Evolutionary conservation across 2,113 vertebrate species (phyloP), one percentile per base, ranked within the genome.

Genomic region (Origma solitaria): DNA sequence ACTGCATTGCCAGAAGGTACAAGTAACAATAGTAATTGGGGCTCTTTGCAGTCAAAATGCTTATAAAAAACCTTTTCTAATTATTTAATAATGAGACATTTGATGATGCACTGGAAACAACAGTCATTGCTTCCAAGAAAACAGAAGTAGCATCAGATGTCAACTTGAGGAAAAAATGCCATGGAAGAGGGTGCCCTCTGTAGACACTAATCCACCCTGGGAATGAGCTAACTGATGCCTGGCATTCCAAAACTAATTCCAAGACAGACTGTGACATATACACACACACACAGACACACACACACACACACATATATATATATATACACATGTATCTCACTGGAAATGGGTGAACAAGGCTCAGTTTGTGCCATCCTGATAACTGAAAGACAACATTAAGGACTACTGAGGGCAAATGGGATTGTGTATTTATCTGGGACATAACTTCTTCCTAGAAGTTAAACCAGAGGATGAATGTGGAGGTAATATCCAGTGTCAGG

Each of bases 31-130:
- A 89, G 50, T 61, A 81, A 96, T 11, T 62, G 49, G n/a, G 47
- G 17, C 22, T 90, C 47, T 82, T 77, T 50, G 33, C 33, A 71
- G 60, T 40, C 83, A 86, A 94, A 95, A 96, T 71, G 80, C 53
- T 83, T 81, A 77, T 71, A 86, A 94, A 96, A 95, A 38, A 4
- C 68, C 47, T 92, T 93, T 71, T 81, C 72, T 92, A 94, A 93
- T 97, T 90, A 95, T 37, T 86, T 94, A 88, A 83, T 82, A 94
- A 94, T 7, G 23, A 95, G 69, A 84, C n/a, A 78, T 40, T 83
- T 83, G 47, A 62, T 83, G 86, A 78, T 92, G 71, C 80, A 86
- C 38, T 92, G 72, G 68, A 93, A 94, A 37, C 79, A 92, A 51
- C 47, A 71, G 62, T 40, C 47, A 33, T 23, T 78, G 88, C 58